Evolutionary conservation across 37 sponge, comb jelly and placozoan genomes (phyloP), one percentile per base, ranked within the genome.

Genomic region (Aphrocallistes beatrix): DNA sequence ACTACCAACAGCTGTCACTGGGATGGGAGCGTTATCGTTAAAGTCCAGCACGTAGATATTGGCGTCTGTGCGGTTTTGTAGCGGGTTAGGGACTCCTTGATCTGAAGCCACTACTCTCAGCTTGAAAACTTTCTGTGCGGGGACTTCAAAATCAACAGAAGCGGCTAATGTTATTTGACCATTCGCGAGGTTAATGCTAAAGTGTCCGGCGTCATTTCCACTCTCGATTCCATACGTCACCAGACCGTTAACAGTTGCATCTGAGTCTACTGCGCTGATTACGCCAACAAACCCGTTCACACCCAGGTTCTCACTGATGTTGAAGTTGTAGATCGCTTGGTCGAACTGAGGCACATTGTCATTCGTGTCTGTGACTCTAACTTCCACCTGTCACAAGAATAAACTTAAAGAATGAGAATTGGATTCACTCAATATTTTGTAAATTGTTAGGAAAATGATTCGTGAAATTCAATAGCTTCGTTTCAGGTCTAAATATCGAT

Each of bases 321-420:
- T 60, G 75, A 60, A 60, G 34, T 19, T 25, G 75, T 60, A 60
- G 10, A 25, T 30, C 8, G 75, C 17, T 60, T 8, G 10, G n/a
- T 60, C 75, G 75, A 60, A 60, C n/a, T 60, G 75, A 60, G 75
- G 75, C 28, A 60, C 8, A 28, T 60, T 60, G 34, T 60, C 75
- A 28, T 60, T 60, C 10, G 34, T 21, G 34, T 60, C 75, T 60
- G 75, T 60, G 10, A 60, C n/a, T 21, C 28, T 60, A 60, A 60
- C 21, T 13, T 19, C 32, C 6, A 60, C 34, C 75, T 60, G n/a
- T 19, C n/a, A n/a, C n/a, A n/a, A n/a, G n/a, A n/a, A n/a, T n/a
- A n/a, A n/a, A n/a, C n/a, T n/a, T n/a, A n/a, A n/a, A n/a, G n/a
- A n/a, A n/a, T n/a, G n/a, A n/a, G n/a, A n/a, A n/a, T n/a, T n/a